Conservation (phyloP, 2,113 vertebrate genomes). For the Blennius ocellaris region DNA sequence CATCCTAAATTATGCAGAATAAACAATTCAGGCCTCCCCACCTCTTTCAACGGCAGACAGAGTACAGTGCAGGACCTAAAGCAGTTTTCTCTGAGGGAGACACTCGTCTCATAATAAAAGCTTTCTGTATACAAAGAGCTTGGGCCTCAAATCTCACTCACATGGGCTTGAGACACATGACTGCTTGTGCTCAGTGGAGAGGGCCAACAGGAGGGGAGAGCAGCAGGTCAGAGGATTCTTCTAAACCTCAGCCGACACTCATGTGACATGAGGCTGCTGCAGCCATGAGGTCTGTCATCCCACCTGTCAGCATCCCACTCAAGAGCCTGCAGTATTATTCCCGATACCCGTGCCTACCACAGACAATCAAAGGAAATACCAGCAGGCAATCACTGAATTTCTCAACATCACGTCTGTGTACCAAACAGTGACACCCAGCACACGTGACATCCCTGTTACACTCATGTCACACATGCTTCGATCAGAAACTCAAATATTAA, state of each 20-base stretch:
- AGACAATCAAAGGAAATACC: too few relatives aligned
- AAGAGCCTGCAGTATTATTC: too few relatives aligned
- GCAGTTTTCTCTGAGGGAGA: slow-evolving; percentile 31
- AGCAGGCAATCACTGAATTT: too few relatives aligned
- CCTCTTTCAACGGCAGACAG: neutral
- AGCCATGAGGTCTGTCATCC: slow-evolving; percentile 54
- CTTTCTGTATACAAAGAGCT: slow-evolving; percentile 60
- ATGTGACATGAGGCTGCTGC: slow-evolving; percentile 65
- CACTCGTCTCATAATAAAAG: slow-evolving; percentile 61
- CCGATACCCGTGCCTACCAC: too few relatives aligned
- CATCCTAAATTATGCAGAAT: neutral
- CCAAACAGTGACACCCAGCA: too few relatives aligned
- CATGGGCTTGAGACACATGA: slow-evolving; percentile 90
- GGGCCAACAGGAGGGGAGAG: slow-evolving; percentile 56
- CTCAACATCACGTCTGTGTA: too few relatives aligned
- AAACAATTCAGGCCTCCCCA: neutral
- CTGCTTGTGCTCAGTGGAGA: slow-evolving; percentile 69
- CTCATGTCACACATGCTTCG: too few relatives aligned
- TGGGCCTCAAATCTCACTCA: slow-evolving; percentile 87
- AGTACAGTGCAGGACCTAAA: slow-evolving; percentile 18
- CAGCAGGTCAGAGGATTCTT: slow-evolving; percentile 68
- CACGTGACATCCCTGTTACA: too few relatives aligned
- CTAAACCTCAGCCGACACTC: slow-evolving; percentile 74
- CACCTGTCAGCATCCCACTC: slow-evolving; percentile 18
- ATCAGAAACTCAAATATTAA: too few relatives aligned